phyloP scores from a whole-genome alignment of 1,140 invertebrate genomes.

The Drosophila leontia region DNA sequence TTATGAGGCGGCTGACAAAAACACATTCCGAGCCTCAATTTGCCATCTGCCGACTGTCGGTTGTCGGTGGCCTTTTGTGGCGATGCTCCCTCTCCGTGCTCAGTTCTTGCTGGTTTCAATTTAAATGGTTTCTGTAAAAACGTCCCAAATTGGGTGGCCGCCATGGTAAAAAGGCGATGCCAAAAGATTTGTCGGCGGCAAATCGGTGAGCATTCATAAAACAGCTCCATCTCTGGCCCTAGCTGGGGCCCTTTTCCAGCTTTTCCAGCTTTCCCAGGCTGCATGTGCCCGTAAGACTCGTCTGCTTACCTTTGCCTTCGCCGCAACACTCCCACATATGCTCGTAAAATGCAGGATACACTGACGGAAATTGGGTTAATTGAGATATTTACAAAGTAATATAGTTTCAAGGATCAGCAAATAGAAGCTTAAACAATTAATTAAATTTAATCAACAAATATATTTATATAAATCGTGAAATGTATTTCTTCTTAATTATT shows the following conservation, averaged over 20 bases:
- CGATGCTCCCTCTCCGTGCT: not conserved
- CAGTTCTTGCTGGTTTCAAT: slow-evolving; percentile 29
- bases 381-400: not conserved
- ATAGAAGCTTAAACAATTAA: too few species aligned
- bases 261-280: slow-evolving; percentile 8
- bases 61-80: slow-evolving; percentile 1
- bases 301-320: slow-evolving; percentile 27
- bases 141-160: slow-evolving; percentile 34
- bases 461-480: too few species aligned
- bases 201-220: slow-evolving; percentile 61
- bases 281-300: slow-evolving; percentile 30
- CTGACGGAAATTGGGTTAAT: not conserved
- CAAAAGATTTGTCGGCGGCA: slow-evolving; percentile 48
- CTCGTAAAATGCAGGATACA: slow-evolving; percentile 40
- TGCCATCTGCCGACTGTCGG: slow-evolving; percentile 32
- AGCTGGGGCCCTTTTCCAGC: not conserved
- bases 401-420: too few species aligned
- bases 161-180: slow-evolving; percentile 40
- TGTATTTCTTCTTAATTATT: not conserved
- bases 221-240: slow-evolving; percentile 25
- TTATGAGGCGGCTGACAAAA: slow-evolving; percentile 51
- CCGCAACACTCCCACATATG: slow-evolving; percentile 24
- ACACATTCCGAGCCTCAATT: slow-evolving; percentile 43
- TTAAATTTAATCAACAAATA: too few species aligned
- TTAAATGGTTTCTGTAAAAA: slow-evolving; percentile 54